A percentile compares a stretch with the other conserved stretches of the same genome.
Evolutionary conservation across 2,888 invertebrate species (phyloP).

Genomic region (Augiades crinisus): DNA sequence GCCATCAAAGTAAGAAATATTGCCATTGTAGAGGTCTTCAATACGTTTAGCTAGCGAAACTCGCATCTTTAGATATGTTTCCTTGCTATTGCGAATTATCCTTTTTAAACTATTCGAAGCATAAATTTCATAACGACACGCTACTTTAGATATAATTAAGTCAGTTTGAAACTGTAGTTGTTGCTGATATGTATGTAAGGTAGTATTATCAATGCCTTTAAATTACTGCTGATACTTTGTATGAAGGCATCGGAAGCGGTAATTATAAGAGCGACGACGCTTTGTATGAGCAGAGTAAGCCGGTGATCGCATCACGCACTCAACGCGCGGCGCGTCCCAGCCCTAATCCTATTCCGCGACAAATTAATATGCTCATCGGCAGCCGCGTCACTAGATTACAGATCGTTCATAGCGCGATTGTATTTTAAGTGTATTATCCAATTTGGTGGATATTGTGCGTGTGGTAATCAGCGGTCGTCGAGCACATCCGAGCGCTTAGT

Average conservation of each 20-base stretch:
- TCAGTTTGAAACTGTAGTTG: too few relatives aligned
- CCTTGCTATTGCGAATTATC: constrained; percentile 23
- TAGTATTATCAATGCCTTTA: neutral
- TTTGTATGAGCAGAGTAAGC: constrained; percentile 53
- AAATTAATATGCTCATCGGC: constrained; percentile 81
- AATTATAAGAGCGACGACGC: constrained; percentile 48
- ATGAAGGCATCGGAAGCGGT: constrained; percentile 34
- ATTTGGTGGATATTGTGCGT: constrained; percentile 83
- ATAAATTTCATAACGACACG: neutral
- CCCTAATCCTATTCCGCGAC: constrained; percentile 76
- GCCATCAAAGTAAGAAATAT: constrained; percentile 75
- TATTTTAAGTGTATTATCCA: constrained; percentile 86
- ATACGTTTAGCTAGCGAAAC: constrained; percentile 8
- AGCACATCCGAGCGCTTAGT: constrained; percentile 62
- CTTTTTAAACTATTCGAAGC: neutral
- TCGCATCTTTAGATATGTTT: constrained; percentile 1
- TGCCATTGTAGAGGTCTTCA: constrained; percentile 44
- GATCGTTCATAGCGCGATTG: constrained; percentile 79
- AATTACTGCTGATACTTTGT: neutral
- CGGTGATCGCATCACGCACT: constrained; percentile 54
- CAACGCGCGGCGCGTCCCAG: constrained; percentile 40
- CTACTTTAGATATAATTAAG: too few relatives aligned
- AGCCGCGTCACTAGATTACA: constrained; percentile 77
- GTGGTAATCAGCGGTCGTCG: constrained; percentile 71
- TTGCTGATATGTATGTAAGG: too few relatives aligned